Evolutionary conservation across 2,113 vertebrate genomes (phyloP).

Genomic region (Sebastes fasciatus): DNA sequence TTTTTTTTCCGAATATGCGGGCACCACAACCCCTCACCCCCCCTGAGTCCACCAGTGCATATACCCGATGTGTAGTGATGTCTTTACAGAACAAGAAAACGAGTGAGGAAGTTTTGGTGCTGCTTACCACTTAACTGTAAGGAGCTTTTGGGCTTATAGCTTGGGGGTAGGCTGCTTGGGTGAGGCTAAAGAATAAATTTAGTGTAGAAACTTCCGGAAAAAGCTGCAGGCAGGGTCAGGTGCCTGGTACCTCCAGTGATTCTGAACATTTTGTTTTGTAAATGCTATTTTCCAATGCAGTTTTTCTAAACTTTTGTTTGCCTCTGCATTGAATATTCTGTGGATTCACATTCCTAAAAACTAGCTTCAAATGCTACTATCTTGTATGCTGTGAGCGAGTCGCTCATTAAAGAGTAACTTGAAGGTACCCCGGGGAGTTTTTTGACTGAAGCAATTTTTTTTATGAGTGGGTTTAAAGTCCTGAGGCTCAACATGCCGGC

Average conservation of each 20-base stretch:
- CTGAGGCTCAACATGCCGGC: background rate
- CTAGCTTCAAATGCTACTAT: too few relatives aligned
- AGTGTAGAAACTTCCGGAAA: conserved; percentile 23
- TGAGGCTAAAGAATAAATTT: conserved; percentile 10
- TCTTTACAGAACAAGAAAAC: conserved; percentile 5
- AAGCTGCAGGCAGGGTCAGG: background rate
- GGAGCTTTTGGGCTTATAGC: conserved; percentile 25
- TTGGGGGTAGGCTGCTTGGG: background rate
- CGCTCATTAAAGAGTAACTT: background rate
- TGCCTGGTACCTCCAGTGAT: background rate
- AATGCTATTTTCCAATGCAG: background rate
- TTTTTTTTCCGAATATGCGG: too few relatives aligned
- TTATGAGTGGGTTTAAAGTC: background rate
- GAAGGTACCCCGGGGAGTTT: background rate
- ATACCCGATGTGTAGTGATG: background rate
- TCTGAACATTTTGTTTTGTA: background rate
- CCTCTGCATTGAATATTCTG: background rate
- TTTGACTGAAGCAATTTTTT: background rate
- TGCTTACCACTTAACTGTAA: conserved; percentile 3
- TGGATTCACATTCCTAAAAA: background rate
- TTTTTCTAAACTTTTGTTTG: background rate
- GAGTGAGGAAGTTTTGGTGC: background rate
- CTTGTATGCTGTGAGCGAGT: background rate
- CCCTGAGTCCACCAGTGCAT: background rate
- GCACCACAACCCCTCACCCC: too few relatives aligned